These are phyloP conservation scores for Ips typographus DNA, from an alignment of 1,140 invertebrate species.

Conservation along the genomic window DNA sequence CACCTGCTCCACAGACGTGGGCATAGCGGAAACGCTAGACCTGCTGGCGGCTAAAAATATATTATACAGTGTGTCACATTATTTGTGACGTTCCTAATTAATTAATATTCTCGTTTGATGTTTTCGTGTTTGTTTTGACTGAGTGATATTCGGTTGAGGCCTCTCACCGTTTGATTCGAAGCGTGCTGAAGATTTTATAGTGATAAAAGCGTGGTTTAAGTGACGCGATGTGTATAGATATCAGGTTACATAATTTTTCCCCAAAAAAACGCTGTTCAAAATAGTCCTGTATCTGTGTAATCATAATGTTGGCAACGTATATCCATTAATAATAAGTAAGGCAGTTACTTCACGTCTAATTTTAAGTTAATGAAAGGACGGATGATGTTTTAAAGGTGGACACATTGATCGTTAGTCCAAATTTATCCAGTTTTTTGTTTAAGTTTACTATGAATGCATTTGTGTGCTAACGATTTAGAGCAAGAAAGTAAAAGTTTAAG, in stretches of 20 bases:
- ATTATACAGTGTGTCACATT: neutral
- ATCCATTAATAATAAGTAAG: conserved; percentile 2
- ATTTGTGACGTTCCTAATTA: neutral
- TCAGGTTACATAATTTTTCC: no score
- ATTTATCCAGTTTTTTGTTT: no score
- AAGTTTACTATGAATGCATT: no score
- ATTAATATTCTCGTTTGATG: no score
- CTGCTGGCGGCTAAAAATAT: neutral
- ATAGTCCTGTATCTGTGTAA: neutral
- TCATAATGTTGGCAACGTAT: neutral
- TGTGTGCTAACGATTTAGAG: no score
- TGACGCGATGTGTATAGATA: no score
- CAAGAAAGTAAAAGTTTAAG: no score
- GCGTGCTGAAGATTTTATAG: no score
- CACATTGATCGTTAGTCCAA: neutral
- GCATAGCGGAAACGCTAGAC: neutral
- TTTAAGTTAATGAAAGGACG: neutral
- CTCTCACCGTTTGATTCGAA: no score
- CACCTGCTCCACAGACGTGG: neutral
- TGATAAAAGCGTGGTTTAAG: no score
- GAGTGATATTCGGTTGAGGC: no score
- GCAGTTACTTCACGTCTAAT: neutral
- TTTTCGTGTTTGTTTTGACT: no score
- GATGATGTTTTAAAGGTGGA: neutral
- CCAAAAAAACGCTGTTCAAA: neutral